A percentile compares a stretch with the other conserved stretches of the same genome.
Evolutionary conservation across 1,140 invertebrate species (phyloP).

Genomic region (Hyposmocoma kahamanoa): DNA sequence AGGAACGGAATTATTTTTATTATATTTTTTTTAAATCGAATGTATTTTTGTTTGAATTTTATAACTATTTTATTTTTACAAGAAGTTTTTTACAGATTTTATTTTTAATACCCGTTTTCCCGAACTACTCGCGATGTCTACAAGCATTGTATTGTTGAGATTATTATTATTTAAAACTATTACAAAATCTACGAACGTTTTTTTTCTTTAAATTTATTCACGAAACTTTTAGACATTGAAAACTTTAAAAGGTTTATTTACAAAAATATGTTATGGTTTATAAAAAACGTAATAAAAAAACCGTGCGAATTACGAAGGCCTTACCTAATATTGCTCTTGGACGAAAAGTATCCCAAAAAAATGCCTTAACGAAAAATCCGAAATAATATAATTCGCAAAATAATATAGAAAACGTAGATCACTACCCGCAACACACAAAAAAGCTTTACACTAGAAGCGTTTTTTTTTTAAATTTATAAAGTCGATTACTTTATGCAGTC

Average conservation of each 20-base stretch:
- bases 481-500: constrained; percentile 53
- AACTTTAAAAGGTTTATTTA: constrained; percentile 1
- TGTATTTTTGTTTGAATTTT: not conserved
- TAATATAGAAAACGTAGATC: constrained; percentile 32
- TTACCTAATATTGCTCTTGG: constrained; percentile 60
- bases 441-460: constrained; percentile 39
- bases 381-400: constrained; percentile 40
- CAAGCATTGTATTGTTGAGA: constrained; percentile 10
- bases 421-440: constrained; percentile 46
- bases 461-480: constrained; percentile 22
- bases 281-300: constrained; percentile 12
- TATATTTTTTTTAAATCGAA: constrained; percentile 16
- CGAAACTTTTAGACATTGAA: not conserved
- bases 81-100: constrained; percentile 6
- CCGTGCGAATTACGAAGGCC: constrained; percentile 16
- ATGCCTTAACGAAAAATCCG: constrained; percentile 19
- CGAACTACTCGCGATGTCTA: constrained; percentile 23
- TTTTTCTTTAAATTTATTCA: not conserved
- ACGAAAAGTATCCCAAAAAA: constrained; percentile 18
- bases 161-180: constrained; percentile 9
- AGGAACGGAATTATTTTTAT: constrained; percentile 48
- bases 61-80: constrained; percentile 3
- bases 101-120: constrained; percentile 44
- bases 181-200: not conserved
- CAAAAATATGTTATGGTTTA: constrained; percentile 7